Percentiles rank a stretch among this genome's conserved stretches.
phyloP scores from a whole-genome alignment of 1,140 invertebrate species.

The Drosophila ficusphila region DNA sequence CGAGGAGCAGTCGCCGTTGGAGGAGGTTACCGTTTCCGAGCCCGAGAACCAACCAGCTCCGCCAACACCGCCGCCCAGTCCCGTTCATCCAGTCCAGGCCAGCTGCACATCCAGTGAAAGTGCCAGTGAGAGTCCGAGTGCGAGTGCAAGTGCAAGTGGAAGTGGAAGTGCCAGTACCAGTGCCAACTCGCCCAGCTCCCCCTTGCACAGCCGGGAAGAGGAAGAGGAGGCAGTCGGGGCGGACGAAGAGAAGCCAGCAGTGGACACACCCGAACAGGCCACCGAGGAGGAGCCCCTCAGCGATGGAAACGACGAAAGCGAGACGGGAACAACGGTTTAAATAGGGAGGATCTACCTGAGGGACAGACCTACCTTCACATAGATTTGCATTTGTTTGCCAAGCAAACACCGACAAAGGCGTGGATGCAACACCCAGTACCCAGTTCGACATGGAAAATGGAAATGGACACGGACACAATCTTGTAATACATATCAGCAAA shows the following conservation, averaged over 20 bases:
- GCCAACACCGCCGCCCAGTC: neutral
- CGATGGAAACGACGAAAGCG: neutral
- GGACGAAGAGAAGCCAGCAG: neutral
- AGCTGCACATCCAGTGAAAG: neutral
- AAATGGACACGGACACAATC: conserved; percentile 21
- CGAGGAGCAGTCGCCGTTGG: neutral
- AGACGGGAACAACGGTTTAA: conserved; percentile 53
- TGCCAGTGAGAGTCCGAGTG: no score
- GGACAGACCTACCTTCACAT: neutral
- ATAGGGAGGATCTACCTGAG: no score
- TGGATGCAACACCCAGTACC: conserved; percentile 4
- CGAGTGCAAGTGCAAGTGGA: no score
- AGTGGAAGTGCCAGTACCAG: no score
- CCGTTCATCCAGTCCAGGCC: conserved; percentile 5
- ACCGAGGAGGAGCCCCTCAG: neutral
- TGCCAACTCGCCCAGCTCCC: neutral
- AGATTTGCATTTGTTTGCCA: conserved; percentile 53
- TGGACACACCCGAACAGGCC: neutral
- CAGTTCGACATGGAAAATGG: no score
- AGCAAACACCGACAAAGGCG: conserved; percentile 24
- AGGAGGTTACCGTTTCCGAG: conserved; percentile 4
- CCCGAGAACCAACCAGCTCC: conserved; percentile 20
- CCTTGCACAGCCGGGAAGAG: neutral
- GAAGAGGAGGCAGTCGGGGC: neutral
- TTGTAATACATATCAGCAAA: conserved; percentile 56